Percentiles rank a stretch among this genome's conserved stretches.
Evolutionary conservation across 2,888 invertebrate species (phyloP).

Genomic region (Zhuqinia jingwanae): DNA sequence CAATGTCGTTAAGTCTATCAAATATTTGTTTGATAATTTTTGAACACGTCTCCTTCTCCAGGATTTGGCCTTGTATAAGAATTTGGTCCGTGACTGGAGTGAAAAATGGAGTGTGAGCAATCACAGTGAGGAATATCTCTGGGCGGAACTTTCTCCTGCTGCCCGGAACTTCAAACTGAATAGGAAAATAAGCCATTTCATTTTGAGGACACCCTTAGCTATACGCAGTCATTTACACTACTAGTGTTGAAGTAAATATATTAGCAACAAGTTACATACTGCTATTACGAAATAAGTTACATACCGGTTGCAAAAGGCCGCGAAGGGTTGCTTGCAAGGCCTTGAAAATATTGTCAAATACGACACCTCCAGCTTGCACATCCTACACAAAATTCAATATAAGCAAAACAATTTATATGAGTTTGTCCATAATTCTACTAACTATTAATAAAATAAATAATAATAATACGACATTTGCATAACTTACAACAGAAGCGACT

Average conservation of each 20-base stretch:
- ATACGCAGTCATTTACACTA: too few species aligned
- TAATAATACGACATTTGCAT: too few species aligned
- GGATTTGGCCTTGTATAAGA: slow-evolving; percentile 75
- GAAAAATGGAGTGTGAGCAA: slow-evolving; percentile 89
- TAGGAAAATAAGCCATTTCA: background rate
- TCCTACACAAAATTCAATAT: slow-evolving; percentile 82
- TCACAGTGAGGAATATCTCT: slow-evolving; percentile 87
- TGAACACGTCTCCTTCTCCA: slow-evolving; percentile 64
- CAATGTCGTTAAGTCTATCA: slow-evolving; percentile 74
- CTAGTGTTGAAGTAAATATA: too few species aligned
- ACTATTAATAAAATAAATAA: too few species aligned
- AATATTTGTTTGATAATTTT: slow-evolving; percentile 72
- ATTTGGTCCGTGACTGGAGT: slow-evolving; percentile 86
- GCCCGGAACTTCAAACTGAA: slow-evolving; percentile 87
- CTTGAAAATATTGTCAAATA: slow-evolving; percentile 84
- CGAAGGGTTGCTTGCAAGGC: slow-evolving; percentile 84
- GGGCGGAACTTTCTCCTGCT: slow-evolving; percentile 85
- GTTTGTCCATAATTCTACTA: background rate
- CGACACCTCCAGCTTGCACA: slow-evolving; percentile 84
- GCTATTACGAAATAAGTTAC: too few species aligned
- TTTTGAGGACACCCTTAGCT: background rate
- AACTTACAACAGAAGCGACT: slow-evolving; percentile 86
- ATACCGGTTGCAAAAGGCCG: slow-evolving; percentile 84
- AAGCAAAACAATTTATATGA: slow-evolving; percentile 51
- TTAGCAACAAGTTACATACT: too few species aligned